Evolutionary conservation across 2,888 invertebrate genomes (phyloP).

Genomic region (Xestia sexstrigata): DNA sequence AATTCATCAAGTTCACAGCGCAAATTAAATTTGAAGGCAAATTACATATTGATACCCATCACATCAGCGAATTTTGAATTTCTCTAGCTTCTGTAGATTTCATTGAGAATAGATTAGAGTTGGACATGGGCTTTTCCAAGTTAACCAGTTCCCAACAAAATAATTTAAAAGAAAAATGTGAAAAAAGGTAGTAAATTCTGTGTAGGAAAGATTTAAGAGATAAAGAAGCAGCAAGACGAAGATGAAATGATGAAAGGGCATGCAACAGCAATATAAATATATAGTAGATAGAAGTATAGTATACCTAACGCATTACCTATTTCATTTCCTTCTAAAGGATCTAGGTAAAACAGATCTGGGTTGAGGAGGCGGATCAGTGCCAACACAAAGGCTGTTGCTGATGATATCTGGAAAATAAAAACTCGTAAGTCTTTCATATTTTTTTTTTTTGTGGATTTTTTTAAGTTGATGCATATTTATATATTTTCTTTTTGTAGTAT

Average conservation of each 20-base stretch:
- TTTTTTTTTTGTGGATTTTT: too few species aligned
- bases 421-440: neutral
- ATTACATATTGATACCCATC: neutral
- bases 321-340: slow-evolving; percentile 77
- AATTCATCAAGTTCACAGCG: neutral
- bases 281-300: slow-evolving; percentile 26
- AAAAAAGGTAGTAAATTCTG: neutral
- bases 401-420: slow-evolving; percentile 79
- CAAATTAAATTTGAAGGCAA: too few species aligned
- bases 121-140: neutral
- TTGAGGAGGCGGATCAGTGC: slow-evolving; percentile 81
- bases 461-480: neutral
- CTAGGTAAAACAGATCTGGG: slow-evolving; percentile 81
- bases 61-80: neutral
- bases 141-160: neutral
- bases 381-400: slow-evolving; percentile 84
- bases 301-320: slow-evolving; percentile 74
- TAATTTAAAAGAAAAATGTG: neutral
- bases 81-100: neutral
- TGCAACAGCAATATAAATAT: slow-evolving; percentile 49
- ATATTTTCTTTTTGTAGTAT: neutral
- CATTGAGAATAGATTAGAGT: neutral
- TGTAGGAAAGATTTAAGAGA: neutral
- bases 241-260: slow-evolving; percentile 25
- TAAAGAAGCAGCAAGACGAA: slow-evolving; percentile 17